Percentiles rank a stretch among this genome's conserved stretches.
phyloP scores from a whole-genome alignment of 1,140 invertebrate genomes.

The Ceratina japonica region DNA sequence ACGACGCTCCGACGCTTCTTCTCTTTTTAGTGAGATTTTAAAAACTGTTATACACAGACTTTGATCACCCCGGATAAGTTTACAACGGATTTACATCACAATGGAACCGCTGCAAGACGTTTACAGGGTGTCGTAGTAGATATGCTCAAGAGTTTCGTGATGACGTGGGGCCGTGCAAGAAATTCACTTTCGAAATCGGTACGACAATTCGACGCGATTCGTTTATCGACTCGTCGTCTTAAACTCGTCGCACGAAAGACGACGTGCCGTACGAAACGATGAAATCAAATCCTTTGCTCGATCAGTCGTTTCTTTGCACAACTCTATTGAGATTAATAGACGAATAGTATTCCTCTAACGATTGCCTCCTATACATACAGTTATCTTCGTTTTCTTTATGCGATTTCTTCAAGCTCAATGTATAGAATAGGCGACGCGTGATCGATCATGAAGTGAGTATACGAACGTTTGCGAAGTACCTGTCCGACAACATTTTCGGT shows the following conservation, averaged over 20 bases:
- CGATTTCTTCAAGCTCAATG: conserved; percentile 10
- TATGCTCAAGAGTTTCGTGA: conserved; percentile 54
- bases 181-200: too few species aligned
- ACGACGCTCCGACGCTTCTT: background rate
- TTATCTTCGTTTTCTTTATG: background rate
- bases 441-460: conserved; percentile 15
- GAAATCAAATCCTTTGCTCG: too few species aligned
- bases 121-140: conserved; percentile 59
- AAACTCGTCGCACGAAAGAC: too few species aligned
- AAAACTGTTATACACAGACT: conserved; percentile 48
- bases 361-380: conserved; percentile 16
- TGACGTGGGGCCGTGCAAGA: too few species aligned
- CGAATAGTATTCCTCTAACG: background rate
- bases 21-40: conserved; percentile 35
- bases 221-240: too few species aligned
- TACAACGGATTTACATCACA: conserved; percentile 12
- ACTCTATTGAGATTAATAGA: conserved; percentile 12
- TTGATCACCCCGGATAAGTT: conserved; percentile 31
- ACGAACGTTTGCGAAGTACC: conserved; percentile 18
- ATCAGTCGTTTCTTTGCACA: too few species aligned
- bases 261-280: too few species aligned
- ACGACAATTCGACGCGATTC: too few species aligned
- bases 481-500: background rate
- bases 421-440: conserved; percentile 20
- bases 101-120: conserved; percentile 48